Conservation (phyloP, 1,140 invertebrate genomes). For the Aphelinus certus region DNA sequence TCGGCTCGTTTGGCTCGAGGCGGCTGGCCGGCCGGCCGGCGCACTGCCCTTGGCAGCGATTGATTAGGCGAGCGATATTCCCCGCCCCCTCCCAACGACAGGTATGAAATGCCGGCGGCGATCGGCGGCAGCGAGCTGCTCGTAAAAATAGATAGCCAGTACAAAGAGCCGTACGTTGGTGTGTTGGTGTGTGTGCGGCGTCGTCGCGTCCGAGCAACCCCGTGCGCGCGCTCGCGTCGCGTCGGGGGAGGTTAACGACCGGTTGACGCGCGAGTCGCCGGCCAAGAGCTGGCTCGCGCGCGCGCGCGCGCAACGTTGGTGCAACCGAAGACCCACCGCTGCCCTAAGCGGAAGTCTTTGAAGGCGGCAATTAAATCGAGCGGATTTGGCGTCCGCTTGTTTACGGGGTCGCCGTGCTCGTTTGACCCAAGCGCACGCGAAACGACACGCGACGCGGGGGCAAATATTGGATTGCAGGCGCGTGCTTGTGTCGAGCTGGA, state of each 20-base stretch:
- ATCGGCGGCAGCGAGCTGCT: too few species aligned
- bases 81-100: too few species aligned
- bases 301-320: constrained; percentile 41
- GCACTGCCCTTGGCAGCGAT: too few species aligned
- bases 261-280: constrained; percentile 20
- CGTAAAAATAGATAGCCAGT: too few species aligned
- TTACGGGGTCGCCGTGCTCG: too few species aligned
- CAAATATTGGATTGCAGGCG: not conserved
- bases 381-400: constrained; percentile 35
- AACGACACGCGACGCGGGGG: not conserved
- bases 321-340: constrained; percentile 53
- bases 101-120: too few species aligned
- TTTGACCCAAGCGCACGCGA: not conserved
- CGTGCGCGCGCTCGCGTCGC: not conserved
- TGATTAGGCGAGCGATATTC: too few species aligned
- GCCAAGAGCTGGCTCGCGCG: too few species aligned
- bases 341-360: constrained; percentile 59
- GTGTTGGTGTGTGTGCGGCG: too few species aligned
- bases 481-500: not conserved
- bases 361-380: constrained; percentile 52
- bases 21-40: too few species aligned
- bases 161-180: too few species aligned
- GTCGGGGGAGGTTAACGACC: constrained; percentile 47
- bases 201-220: not conserved
- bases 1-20: too few species aligned